A percentile compares a stretch with the other conserved stretches of the same genome.
These are phyloP conservation scores for Odontesthes bonariensis DNA, from an alignment of 2,113 vertebrate species.

Conservation along the genomic window DNA sequence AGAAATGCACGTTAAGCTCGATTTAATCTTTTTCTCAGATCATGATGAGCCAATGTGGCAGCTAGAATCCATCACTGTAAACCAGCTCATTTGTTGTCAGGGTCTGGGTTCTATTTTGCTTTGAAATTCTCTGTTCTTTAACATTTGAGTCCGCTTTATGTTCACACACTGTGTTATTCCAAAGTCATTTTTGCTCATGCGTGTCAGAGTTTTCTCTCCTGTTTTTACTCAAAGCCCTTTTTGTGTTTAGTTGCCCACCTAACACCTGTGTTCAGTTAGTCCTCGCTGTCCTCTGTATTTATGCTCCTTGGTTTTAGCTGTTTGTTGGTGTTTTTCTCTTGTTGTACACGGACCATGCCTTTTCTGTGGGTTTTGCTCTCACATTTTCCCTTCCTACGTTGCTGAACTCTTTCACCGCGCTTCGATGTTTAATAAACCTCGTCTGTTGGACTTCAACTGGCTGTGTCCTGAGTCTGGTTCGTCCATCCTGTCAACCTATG, in stretches of 20 bases:
- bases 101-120: no score
- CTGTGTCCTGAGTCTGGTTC: no score
- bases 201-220: no score
- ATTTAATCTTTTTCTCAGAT: conserved; percentile 2
- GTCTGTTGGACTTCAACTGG: no score
- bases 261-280: background rate
- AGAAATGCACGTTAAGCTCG: background rate
- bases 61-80: background rate
- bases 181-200: background rate
- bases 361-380: no score
- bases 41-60: background rate
- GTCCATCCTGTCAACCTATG: no score
- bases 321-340: background rate
- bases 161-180: background rate
- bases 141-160: background rate
- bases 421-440: no score
- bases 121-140: background rate
- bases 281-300: background rate
- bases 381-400: no score
- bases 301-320: background rate
- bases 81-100: no score
- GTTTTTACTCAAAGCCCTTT: background rate
- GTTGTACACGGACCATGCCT: no score
- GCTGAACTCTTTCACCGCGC: no score
- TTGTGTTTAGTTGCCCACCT: background rate